Percentiles rank a stretch among this genome's conserved stretches.
phyloP scores from a whole-genome alignment of 2,113 vertebrate genomes.

The Jacana jacana region DNA sequence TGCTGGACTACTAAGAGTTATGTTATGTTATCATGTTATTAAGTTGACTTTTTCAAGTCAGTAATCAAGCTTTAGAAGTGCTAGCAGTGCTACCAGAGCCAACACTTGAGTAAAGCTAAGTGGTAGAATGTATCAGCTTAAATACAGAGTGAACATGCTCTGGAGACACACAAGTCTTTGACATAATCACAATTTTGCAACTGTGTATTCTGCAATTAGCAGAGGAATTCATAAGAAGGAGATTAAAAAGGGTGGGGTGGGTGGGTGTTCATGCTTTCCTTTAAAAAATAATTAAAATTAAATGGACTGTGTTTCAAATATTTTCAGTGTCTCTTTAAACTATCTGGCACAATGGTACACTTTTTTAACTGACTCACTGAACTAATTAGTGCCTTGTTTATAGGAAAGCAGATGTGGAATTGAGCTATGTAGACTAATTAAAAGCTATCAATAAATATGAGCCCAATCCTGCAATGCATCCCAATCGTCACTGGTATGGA shows the following conservation, averaged over 20 bases:
- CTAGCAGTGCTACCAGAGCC: background rate
- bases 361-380: conserved; percentile 54
- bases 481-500: background rate
- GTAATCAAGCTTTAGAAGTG: background rate
- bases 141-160: background rate
- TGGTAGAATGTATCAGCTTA: background rate
- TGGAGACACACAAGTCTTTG: background rate
- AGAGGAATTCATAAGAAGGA: background rate
- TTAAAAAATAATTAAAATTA: conserved; percentile 13
- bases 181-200: background rate
- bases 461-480: background rate
- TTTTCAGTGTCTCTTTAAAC: conserved; percentile 34
- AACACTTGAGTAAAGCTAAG: background rate
- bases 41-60: background rate
- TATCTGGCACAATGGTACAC: conserved; percentile 21
- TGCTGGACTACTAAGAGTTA: background rate
- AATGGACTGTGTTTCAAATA: conserved; percentile 13
- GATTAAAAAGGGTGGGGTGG: background rate
- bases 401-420: conserved; percentile 61
- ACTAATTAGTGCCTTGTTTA: conserved; percentile 59
- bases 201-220: background rate
- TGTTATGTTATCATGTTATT: background rate
- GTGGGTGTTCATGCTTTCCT: background rate
- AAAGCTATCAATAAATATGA: conserved; percentile 36
- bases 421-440: conserved; percentile 52